Conservation (phyloP, 1,140 invertebrate species). For the Drosophila melanogaster region DNA sequence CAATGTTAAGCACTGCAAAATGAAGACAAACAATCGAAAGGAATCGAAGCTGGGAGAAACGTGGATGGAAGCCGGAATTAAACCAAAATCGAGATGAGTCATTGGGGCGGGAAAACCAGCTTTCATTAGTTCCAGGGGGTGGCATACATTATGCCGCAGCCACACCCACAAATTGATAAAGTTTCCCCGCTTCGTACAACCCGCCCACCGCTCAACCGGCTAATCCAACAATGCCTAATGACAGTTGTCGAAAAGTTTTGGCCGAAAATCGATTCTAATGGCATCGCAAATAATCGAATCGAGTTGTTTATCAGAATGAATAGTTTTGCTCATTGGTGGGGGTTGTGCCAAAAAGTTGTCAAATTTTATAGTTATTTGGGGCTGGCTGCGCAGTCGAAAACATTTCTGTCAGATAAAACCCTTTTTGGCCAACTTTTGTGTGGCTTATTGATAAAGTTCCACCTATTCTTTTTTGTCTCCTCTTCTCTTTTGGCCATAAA, state of each 20-base stretch:
- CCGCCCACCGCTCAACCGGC: not conserved
- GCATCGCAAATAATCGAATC: slow-evolving; percentile 76
- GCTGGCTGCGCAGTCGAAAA: slow-evolving; percentile 33
- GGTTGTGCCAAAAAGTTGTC: slow-evolving; percentile 48
- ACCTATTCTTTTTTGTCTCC: not conserved
- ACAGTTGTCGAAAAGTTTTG: slow-evolving; percentile 76
- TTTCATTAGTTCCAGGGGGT: slow-evolving; percentile 58
- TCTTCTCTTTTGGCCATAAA: slow-evolving; percentile 36
- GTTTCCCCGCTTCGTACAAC: slow-evolving; percentile 41
- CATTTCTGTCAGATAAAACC: slow-evolving; percentile 38
- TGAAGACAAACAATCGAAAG: slow-evolving; percentile 61
- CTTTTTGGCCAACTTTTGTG: slow-evolving; percentile 38
- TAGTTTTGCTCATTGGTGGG: slow-evolving; percentile 14
- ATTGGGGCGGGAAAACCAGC: slow-evolving; percentile 33
- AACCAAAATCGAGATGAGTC: slow-evolving; percentile 66
- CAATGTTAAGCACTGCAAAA: slow-evolving; percentile 70
- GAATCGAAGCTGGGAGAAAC: slow-evolving; percentile 13
- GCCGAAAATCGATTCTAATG: slow-evolving; percentile 77
- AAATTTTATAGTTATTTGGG: slow-evolving; percentile 73
- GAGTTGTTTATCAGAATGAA: slow-evolving; percentile 67
- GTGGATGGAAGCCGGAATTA: slow-evolving; percentile 48
- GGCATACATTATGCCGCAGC: slow-evolving; percentile 71
- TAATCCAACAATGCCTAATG: slow-evolving; percentile 76
- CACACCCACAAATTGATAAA: slow-evolving; percentile 80
- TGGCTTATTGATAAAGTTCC: slow-evolving; percentile 69